A percentile compares a stretch with the other conserved stretches of the same genome.
These are phyloP conservation scores for Cryptus armator DNA, from an alignment of 2,888 invertebrate species.

Conservation along the genomic window DNA sequence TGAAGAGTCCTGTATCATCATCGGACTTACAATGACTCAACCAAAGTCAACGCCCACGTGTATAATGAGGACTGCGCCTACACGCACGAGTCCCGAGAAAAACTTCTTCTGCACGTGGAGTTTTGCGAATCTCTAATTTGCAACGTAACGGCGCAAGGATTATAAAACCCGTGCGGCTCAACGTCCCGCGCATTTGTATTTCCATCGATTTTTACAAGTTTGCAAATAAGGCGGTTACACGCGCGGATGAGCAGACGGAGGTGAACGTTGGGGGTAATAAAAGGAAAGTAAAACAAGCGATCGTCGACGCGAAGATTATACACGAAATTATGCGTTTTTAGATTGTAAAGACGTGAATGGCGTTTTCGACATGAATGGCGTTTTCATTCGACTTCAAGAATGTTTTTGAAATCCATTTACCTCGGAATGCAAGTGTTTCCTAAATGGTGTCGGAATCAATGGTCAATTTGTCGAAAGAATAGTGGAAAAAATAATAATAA, in stretches of 20 bases:
- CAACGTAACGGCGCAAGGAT: not conserved
- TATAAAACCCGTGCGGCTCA: not conserved
- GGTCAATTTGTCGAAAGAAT: constrained; percentile 1
- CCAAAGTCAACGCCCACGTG: constrained; percentile 16
- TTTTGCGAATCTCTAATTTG: constrained; percentile 18
- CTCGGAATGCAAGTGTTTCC: not conserved
- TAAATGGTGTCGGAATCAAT: not conserved
- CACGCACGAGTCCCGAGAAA: not conserved
- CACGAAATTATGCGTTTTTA: not conserved
- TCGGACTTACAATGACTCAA: not conserved
- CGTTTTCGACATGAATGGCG: no score
- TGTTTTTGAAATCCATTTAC: not conserved
- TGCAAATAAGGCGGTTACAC: constrained; percentile 26
- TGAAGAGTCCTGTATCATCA: constrained; percentile 9
- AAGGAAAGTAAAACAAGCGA: constrained; percentile 11
- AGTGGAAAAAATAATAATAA: not conserved
- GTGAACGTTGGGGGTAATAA: constrained; percentile 5
- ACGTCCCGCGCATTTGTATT: not conserved
- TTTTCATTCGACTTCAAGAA: not conserved
- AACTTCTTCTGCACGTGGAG: not conserved
- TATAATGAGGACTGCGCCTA: constrained; percentile 27
- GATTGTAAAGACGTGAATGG: not conserved
- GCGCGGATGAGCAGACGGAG: constrained; percentile 18
- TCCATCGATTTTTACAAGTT: constrained; percentile 10
- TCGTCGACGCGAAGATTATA: not conserved